Evolutionary conservation across 2,888 invertebrate species (phyloP).

Genomic region (Hypena proboscidalis): DNA sequence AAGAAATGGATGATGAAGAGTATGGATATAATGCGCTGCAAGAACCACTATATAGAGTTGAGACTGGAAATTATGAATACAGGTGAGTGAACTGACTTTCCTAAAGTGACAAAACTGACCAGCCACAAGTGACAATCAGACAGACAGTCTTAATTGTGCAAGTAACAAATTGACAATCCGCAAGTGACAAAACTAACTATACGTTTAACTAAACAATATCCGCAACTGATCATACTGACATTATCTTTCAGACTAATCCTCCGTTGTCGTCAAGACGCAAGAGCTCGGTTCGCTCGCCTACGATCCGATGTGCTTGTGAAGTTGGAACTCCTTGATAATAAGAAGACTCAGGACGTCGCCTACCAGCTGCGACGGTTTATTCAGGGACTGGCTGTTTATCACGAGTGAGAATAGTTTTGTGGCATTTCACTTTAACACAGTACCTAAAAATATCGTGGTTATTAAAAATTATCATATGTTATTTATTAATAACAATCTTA

Average conservation of each 20-base stretch:
- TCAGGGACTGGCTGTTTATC: constrained; percentile 90
- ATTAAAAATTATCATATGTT: too few relatives aligned
- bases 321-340: constrained; percentile 98
- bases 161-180: too few relatives aligned
- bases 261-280: constrained; percentile 97
- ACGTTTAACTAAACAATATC: too few relatives aligned
- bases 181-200: too few relatives aligned
- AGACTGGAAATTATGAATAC: constrained; percentile 99
- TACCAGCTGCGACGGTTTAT: constrained; percentile 93
- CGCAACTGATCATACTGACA: too few relatives aligned
- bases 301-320: constrained; percentile 97
- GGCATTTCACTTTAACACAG: too few relatives aligned
- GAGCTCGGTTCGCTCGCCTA: constrained; percentile 92
- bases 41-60: constrained; percentile 98
- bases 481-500: too few relatives aligned
- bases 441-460: too few relatives aligned
- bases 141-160: too few relatives aligned
- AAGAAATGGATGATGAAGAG: constrained; percentile 99
- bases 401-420: constrained; percentile 63
- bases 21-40: constrained; percentile 96
- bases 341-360: constrained; percentile 98
- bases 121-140: too few relatives aligned
- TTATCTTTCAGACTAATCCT: constrained; percentile 89
- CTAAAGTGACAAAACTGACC: background rate
- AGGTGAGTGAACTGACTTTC: constrained; percentile 74